Conservation (phyloP, 2,113 vertebrate genomes). For the Larimichthys crocea region DNA sequence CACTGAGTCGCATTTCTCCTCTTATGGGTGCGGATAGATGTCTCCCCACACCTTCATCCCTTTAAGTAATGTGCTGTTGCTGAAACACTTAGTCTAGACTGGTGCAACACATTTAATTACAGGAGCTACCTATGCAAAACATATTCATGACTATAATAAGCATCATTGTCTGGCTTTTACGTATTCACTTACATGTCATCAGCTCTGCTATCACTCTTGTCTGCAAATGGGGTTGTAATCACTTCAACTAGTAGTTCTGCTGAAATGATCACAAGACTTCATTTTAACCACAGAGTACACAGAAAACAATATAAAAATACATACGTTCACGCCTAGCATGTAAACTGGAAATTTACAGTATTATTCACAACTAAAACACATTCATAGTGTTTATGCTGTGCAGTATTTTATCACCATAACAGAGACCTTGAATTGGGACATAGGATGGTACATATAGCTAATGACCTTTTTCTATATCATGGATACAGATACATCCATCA, state of each 20-base stretch:
- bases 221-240: neutral
- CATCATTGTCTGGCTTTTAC: neutral
- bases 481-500: neutral
- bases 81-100: neutral
- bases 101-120: neutral
- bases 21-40: neutral
- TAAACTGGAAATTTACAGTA: neutral
- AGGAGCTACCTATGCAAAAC: neutral
- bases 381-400: too few species aligned
- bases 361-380: neutral
- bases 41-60: neutral
- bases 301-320: too few species aligned
- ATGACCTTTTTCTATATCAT: neutral
- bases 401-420: neutral
- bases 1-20: neutral
- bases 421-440: too few species aligned
- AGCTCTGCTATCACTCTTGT: neutral
- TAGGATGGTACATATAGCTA: neutral
- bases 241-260: too few species aligned
- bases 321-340: neutral
- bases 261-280: too few species aligned
- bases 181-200: neutral
- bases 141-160: neutral
- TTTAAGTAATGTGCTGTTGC: neutral
- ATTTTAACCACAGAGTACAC: too few species aligned